phyloP scores from a whole-genome alignment of 2,888 invertebrate species.

The Himalopsyche tibetana region DNA sequence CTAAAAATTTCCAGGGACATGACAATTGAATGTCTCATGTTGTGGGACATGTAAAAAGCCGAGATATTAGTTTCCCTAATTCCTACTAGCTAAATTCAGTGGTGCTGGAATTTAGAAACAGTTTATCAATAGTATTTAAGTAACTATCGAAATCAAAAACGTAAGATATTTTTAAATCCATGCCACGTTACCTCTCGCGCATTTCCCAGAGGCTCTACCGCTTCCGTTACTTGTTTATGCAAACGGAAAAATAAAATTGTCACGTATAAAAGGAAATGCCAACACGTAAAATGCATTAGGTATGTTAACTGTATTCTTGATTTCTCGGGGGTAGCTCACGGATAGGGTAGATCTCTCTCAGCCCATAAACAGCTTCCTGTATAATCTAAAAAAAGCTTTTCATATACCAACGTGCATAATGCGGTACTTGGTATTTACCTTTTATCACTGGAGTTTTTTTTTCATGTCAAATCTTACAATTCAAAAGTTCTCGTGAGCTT shows the following conservation, averaged over 20 bases:
- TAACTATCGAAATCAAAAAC: too few species aligned
- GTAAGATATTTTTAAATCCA: not conserved
- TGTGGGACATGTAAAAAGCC: too few species aligned
- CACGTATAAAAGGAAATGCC: constrained; percentile 63
- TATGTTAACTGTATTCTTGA: constrained; percentile 63
- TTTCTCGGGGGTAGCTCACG: constrained; percentile 46
- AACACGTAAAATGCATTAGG: constrained; percentile 66
- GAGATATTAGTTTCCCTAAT: too few species aligned
- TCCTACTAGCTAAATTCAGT: too few species aligned
- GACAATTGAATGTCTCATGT: too few species aligned
- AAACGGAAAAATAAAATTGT: constrained; percentile 65
- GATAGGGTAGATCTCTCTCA: constrained; percentile 39
- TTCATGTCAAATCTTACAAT: too few species aligned
- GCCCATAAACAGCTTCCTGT: constrained; percentile 43
- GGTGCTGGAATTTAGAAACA: too few species aligned
- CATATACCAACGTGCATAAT: constrained; percentile 28
- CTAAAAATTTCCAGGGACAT: too few species aligned
- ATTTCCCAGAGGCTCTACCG: constrained; percentile 45
- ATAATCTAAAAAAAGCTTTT: constrained; percentile 30
- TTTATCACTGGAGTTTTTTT: too few species aligned
- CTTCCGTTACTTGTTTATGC: constrained; percentile 64
- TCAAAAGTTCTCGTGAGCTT: too few species aligned
- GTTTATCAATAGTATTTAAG: too few species aligned
- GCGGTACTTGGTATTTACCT: not conserved
- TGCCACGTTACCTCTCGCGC: constrained; percentile 18